Percentiles rank a stretch among this genome's conserved stretches.
phyloP scores from a whole-genome alignment of 1,140 invertebrate genomes.

The Steinernema khuongi region DNA sequence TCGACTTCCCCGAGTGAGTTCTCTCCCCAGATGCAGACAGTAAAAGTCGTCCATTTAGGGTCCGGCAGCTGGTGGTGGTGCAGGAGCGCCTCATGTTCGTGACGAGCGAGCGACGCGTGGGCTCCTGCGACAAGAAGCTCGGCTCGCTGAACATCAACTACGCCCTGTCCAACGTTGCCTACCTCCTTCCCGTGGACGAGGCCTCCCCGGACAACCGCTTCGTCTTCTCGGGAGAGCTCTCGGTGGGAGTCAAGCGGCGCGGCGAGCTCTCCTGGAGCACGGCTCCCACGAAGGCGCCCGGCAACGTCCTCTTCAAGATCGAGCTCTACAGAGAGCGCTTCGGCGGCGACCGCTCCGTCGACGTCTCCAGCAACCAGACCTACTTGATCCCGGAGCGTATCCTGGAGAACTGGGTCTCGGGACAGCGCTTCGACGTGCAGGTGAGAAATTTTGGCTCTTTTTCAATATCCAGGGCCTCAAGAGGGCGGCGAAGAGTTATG shows the following conservation, averaged over 20 bases:
- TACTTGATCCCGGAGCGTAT: conserved; percentile 41
- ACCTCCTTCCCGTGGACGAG: conserved; percentile 11
- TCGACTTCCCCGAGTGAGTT: conserved; percentile 35
- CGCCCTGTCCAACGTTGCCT: conserved; percentile 6
- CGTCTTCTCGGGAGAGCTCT: conserved; percentile 19
- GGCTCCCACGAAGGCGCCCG: conserved; percentile 3
- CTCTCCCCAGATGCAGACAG: background rate
- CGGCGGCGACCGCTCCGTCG: conserved; percentile 43
- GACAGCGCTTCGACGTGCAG: conserved; percentile 50
- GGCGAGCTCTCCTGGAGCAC: conserved; percentile 22
- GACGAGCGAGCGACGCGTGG: conserved; percentile 48
- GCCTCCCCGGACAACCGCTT: background rate
- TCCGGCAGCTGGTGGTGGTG: conserved; percentile 45
- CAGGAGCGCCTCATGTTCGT: conserved; percentile 48
- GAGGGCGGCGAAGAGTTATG: too few relatives aligned
- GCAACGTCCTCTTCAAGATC: conserved; percentile 29
- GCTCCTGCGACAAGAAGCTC: conserved; percentile 46
- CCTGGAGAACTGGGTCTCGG: conserved; percentile 47
- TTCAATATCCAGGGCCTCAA: too few relatives aligned
- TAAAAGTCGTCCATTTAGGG: conserved; percentile 32
- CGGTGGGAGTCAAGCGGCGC: conserved; percentile 16
- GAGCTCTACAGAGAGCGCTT: conserved; percentile 50
- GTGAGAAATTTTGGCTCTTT: too few relatives aligned
- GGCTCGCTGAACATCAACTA: conserved; percentile 40
- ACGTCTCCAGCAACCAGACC: conserved; percentile 29